A percentile compares a stretch with the other conserved stretches of the same genome.
Conservation (phyloP, 2,113 vertebrate genomes). For the Notothenia rossii region DNA sequence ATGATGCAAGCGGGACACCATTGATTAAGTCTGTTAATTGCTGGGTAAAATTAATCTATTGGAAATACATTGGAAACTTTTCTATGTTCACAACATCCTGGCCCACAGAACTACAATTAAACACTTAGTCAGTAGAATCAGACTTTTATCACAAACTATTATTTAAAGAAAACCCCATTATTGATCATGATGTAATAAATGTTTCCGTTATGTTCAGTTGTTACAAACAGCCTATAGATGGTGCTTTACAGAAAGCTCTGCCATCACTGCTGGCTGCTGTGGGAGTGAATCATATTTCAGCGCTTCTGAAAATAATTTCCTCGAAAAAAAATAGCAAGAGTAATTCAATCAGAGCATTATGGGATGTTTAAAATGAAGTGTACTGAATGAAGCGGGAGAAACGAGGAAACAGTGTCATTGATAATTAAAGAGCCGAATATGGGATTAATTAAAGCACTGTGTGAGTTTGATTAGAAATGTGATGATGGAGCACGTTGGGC, state of each 20-base stretch:
- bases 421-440: slow-evolving; percentile 77
- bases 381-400: slow-evolving; percentile 43
- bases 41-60: slow-evolving; percentile 16
- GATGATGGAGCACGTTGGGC: slow-evolving; percentile 69
- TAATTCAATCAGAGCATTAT: slow-evolving; percentile 59
- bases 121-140: not conserved
- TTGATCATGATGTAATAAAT: not conserved
- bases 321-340: slow-evolving; percentile 56
- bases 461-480: slow-evolving; percentile 76
- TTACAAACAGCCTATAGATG: not conserved
- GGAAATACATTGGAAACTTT: no score
- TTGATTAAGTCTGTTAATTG: slow-evolving; percentile 12
- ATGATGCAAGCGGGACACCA: not conserved
- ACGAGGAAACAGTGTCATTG: slow-evolving; percentile 67
- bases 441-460: slow-evolving; percentile 74
- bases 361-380: slow-evolving; percentile 69
- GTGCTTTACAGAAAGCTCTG: not conserved
- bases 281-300: slow-evolving; percentile 51
- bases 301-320: slow-evolving; percentile 56
- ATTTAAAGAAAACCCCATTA: slow-evolving; percentile 9
- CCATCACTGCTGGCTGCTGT: slow-evolving; percentile 31
- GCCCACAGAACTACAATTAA: not conserved
- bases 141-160: not conserved
- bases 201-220: not conserved
- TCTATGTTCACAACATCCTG: not conserved